Base-by-base conservation (phyloP, 2,113 vertebrate genomes). In the Lagopus muta region DNA sequence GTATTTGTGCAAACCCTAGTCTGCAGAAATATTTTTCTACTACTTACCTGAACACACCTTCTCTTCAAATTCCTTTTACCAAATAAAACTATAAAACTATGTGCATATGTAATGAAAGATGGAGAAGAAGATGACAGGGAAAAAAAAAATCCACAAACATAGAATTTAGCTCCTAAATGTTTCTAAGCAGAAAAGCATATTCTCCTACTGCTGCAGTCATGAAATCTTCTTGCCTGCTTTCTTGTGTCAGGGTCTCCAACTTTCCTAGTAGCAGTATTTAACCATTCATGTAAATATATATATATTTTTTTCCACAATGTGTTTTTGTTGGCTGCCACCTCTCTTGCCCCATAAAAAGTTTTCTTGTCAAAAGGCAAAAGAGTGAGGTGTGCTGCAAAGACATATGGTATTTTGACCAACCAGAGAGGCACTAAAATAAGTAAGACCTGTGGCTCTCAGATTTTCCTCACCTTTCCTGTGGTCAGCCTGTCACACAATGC, bases 291-390 rank as follows among this genome's bases (percentile, higher is more conserved):
- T 90, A 93, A 90, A 86, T 13, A 64, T 9, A 40, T 40, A 40
- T 40, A 40, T 40, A 40, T 40, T 40, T 65, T 74, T 92, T 70
- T 81, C 61, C 82, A 62, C 0, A 4, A 54, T 65, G 81, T 96
- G 86, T 96, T 96, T 93, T 78, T 78, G 86, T 88, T 96, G 96
- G 95, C 95, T 61, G 12, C 79, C 30, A 58, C 18, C 13, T 91
- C 69, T 92, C 76, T 67, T 71, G 50, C 85, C 32, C 57, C 38
- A 19, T 90, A 78, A 92, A 96, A 90, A 69, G 47, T 83, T 88
- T 89, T 82, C 89, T 83, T 94, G 76, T 92, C 57, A 80, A 71
- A 81, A 90, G 74, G 48, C 70, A 87, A 94, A 95, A 94, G 50
- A 86, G 64, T 43, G 80, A 48, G 60, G 52, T 82, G 76, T 85